Conservation (phyloP, 2,113 vertebrate genomes). For the Scartelaos histophorus region DNA sequence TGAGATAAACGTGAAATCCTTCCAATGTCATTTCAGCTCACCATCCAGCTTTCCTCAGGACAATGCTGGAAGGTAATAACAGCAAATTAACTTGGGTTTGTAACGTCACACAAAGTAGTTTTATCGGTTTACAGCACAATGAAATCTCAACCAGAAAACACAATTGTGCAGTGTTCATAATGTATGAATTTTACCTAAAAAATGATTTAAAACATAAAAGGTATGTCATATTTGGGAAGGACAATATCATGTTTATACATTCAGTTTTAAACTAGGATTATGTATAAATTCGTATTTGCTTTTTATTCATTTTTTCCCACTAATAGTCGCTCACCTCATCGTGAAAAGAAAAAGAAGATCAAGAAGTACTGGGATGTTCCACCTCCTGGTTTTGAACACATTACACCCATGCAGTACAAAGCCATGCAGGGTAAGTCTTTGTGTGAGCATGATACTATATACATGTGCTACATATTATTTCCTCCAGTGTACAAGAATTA, state of each 20-base stretch:
- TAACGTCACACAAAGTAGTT: constrained; percentile 48
- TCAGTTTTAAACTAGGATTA: background rate
- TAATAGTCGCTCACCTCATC: constrained; percentile 84
- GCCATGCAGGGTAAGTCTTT: constrained; percentile 87
- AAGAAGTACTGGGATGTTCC: constrained; percentile 94
- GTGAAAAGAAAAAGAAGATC: constrained; percentile 92
- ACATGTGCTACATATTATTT: background rate
- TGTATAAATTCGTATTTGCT: background rate
- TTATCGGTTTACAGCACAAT: constrained; percentile 26
- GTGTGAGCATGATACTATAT: background rate
- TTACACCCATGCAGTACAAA: constrained; percentile 95
- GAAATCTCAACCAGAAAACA: constrained; percentile 17
- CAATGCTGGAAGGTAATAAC: constrained; percentile 77
- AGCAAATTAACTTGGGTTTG: constrained; percentile 63
- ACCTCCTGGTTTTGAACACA: constrained; percentile 89
- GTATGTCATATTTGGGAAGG: background rate
- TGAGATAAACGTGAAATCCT: constrained; percentile 71
- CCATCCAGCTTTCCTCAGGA: constrained; percentile 72
- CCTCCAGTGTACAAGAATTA: background rate
- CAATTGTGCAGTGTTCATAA: background rate
- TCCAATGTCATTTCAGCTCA: constrained; percentile 77
- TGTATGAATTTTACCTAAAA: background rate
- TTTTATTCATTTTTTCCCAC: background rate
- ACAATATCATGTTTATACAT: background rate
- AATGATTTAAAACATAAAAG: background rate